Percentiles rank a stretch among this genome's conserved stretches.
Evolutionary conservation across 2,888 invertebrate species (phyloP).

Genomic region (Epinotia nisella): DNA sequence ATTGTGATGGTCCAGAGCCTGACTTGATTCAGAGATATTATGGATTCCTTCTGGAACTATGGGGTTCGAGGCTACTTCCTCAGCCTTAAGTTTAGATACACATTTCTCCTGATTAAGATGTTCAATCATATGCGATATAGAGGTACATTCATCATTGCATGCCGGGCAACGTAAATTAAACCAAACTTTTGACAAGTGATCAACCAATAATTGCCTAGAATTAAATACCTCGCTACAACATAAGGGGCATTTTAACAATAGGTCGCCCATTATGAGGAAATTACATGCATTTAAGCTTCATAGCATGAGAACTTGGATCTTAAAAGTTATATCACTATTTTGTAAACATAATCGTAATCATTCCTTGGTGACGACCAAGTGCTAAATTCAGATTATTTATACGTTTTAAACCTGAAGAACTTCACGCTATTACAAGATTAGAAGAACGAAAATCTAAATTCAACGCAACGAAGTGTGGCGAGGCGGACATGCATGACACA

Average conservation of each 20-base stretch:
- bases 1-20: constrained; percentile 22
- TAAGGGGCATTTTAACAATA: constrained; percentile 84
- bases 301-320: constrained; percentile 14
- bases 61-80: constrained; percentile 19
- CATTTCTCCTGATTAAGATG: constrained; percentile 82
- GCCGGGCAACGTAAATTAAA: constrained; percentile 85
- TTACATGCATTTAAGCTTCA: constrained; percentile 44
- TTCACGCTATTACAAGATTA: constrained; percentile 78
- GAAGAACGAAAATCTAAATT: constrained; percentile 59
- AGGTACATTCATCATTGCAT: constrained; percentile 82
- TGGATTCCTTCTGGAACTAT: constrained; percentile 9
- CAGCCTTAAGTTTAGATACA: constrained; percentile 48
- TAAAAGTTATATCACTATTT: constrained; percentile 53
- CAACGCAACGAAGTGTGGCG: constrained; percentile 51
- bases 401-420: constrained; percentile 73
- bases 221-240: constrained; percentile 87
- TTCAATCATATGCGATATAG: constrained; percentile 82
- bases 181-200: constrained; percentile 78
- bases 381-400: constrained; percentile 72
- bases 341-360: constrained; percentile 62
- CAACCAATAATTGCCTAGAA: constrained; percentile 81
- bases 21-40: constrained; percentile 17
- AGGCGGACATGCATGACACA: constrained; percentile 49
- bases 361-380: constrained; percentile 52
- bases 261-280: constrained; percentile 78